Percentiles rank a stretch among this genome's conserved stretches.
Conservation (phyloP, 2,888 invertebrate species). For the Lasius fuliginosus region DNA sequence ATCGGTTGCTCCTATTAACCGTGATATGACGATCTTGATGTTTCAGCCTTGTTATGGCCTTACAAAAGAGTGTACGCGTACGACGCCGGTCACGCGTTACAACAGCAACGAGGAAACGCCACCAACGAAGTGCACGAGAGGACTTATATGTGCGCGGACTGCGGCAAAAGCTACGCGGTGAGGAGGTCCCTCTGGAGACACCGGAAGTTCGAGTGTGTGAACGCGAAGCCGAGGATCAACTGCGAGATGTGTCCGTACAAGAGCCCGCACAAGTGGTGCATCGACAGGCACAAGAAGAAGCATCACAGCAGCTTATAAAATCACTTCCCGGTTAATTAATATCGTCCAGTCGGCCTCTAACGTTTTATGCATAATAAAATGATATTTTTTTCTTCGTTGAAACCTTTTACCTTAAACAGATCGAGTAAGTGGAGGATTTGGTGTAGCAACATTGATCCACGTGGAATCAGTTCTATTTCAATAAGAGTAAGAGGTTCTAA, state of each 20-base stretch:
- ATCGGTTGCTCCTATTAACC: constrained; percentile 51
- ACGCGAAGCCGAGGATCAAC: constrained; percentile 79
- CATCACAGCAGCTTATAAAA: constrained; percentile 68
- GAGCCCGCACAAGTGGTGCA: constrained; percentile 83
- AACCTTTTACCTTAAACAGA: not conserved
- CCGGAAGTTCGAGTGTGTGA: constrained; percentile 83
- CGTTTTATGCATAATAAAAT: not conserved
- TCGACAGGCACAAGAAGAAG: constrained; percentile 81
- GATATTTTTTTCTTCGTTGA: not conserved
- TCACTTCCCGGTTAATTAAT: not conserved
- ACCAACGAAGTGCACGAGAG: constrained; percentile 48
- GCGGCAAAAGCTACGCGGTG: constrained; percentile 82
- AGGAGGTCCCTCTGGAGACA: constrained; percentile 83
- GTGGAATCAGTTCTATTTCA: not conserved
- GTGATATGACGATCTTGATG: constrained; percentile 61
- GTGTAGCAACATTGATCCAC: not conserved
- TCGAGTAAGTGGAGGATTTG: not conserved
- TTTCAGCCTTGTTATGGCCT: constrained; percentile 72
- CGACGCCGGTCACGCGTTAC: constrained; percentile 25
- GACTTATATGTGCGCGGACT: constrained; percentile 78
- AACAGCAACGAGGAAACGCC: constrained; percentile 19
- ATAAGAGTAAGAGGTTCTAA: too few species aligned
- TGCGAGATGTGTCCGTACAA: constrained; percentile 81
- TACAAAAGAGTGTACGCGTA: constrained; percentile 61
- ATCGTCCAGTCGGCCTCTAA: not conserved